Evolutionary conservation across 30 jellyfish, hydroid and myxozoan genomes (phyloP).

Genomic region (Calvadosia cruxmelitensis): DNA sequence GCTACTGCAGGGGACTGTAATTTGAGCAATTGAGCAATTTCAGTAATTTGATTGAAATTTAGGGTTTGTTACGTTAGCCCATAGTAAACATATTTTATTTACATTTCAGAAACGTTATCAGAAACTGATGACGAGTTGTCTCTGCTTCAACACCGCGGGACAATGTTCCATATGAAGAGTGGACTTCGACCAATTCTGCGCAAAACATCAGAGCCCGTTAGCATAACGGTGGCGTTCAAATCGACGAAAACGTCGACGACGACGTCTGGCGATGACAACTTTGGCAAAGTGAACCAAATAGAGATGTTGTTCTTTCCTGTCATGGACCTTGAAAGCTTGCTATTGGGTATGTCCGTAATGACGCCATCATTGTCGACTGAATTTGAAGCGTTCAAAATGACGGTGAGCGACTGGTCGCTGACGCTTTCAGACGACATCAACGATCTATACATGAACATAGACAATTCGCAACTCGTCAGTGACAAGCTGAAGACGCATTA

Average conservation of each 20-base stretch:
- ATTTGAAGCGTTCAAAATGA: background rate
- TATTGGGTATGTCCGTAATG: constrained; percentile 5
- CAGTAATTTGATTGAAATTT: no score
- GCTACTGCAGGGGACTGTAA: no score
- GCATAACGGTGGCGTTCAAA: constrained; percentile 15
- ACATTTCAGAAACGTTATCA: background rate
- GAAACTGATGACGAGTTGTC: background rate
- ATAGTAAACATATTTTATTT: background rate
- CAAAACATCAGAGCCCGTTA: constrained; percentile 20
- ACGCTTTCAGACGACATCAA: constrained; percentile 24
- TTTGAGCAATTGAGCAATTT: no score
- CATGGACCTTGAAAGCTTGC: constrained; percentile 35
- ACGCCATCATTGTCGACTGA: constrained; percentile 1
- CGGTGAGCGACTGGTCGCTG: constrained; percentile 22
- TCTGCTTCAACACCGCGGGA: constrained; percentile 27
- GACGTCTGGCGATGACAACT: constrained; percentile 25
- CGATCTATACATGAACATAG: constrained; percentile 14
- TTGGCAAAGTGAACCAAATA: constrained; percentile 17
- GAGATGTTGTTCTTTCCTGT: constrained; percentile 34
- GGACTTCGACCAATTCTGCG: constrained; percentile 53
- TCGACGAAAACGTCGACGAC: constrained; percentile 34
- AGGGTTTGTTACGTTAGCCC: no score
- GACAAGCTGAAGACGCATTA: constrained; percentile 24
- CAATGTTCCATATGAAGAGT: constrained; percentile 55
- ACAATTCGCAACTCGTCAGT: constrained; percentile 14